phyloP scores from a whole-genome alignment of 2,797 vertebrate genomes.

The Aulostomus chinensis region DNA sequence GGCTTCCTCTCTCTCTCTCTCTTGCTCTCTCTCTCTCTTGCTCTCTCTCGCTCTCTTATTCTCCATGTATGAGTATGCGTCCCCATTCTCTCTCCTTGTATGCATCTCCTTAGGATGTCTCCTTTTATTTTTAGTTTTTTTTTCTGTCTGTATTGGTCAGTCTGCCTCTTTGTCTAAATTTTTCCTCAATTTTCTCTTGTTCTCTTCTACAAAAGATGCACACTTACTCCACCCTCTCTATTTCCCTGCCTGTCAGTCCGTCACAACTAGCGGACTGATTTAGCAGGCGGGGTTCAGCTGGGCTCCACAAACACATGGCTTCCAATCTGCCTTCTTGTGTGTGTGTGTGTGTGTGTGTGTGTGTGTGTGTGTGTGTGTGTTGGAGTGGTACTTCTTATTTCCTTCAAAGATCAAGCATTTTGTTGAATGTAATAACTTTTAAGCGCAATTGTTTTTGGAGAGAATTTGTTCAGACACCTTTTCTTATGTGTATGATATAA shows the following conservation, averaged over 20 bases:
- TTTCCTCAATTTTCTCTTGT: slow-evolving; percentile 27
- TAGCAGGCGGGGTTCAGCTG: slow-evolving; percentile 70
- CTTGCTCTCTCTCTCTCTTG: slow-evolving; percentile 25
- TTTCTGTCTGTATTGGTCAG: slow-evolving; percentile 46
- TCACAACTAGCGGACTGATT: slow-evolving; percentile 68
- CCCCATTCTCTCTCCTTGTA: slow-evolving; percentile 23
- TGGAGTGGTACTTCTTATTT: slow-evolving; percentile 58
- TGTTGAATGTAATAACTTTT: slow-evolving; percentile 10
- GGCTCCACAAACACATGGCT: slow-evolving; percentile 71
- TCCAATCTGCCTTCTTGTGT: slow-evolving; percentile 64
- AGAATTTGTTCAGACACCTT: slow-evolving; percentile 4
- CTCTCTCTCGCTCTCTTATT: slow-evolving; percentile 39
- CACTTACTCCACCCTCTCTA: slow-evolving; percentile 43
- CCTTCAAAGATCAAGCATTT: slow-evolving; percentile 21
- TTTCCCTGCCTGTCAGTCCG: slow-evolving; percentile 63
- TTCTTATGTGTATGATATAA: slow-evolving; percentile 1
- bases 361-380: too few relatives aligned
- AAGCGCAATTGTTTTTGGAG: background rate
- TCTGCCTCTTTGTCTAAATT: slow-evolving; percentile 49
- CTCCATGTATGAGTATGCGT: slow-evolving; percentile 45
- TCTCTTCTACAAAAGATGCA: slow-evolving; percentile 20
- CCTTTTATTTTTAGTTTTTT: slow-evolving; percentile 34
- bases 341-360: too few relatives aligned
- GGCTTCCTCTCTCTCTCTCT: slow-evolving; percentile 57
- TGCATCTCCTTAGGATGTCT: slow-evolving; percentile 28